Evolutionary conservation across 2,888 invertebrate species (phyloP), one percentile per base, ranked within the genome.

Genomic region (Netelia fuscicornis): DNA sequence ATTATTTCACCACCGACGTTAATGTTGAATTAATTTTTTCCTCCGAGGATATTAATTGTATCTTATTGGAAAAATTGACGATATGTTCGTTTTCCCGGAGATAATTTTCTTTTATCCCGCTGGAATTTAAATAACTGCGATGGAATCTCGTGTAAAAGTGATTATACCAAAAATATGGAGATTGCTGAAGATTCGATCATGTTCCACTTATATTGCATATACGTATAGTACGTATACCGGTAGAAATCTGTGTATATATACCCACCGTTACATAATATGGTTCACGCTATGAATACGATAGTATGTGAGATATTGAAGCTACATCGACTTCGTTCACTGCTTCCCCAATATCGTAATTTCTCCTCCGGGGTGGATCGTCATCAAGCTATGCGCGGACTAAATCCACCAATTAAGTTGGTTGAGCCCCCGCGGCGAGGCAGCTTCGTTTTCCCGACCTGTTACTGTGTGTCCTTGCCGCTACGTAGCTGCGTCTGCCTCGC

Each of bases 341-440:
- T 81, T 75, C 48, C 10, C 74, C 79, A 71, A 65, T 76, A 44
- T 71, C 75, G 65, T 79, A 85, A 85, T 82, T 76, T 79, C 76
- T 71, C 74, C 78, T 76, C 78, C 60, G 71, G 71, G 58, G 52
- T 81, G 75, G 85, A 82, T 82, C 81, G 82, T 82, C 85, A 85
- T 85, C 85, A 82, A 76, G 85, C 81, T 79, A 56, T 60, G 75
- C 42, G 58, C 72, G 11, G 83, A 83, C 86, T 80, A 81, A 86
- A 86, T 87, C 87, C 83, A 78, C 84, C 87, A 86, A 83, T 87
- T 86, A 86, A 84, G 84, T 86, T 84, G 70, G 83, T 80, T 71
- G 76, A 78, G 81, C 82, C 65, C 77, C 42, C 37, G 70, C 42
- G 64, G 70, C 54, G 64, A 11, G n/a, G 60, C 13, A 74, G 56